Evolutionary conservation across 2,113 vertebrate species (phyloP), one percentile per base, ranked within the genome.

Genomic region (Xenopus borealis): DNA sequence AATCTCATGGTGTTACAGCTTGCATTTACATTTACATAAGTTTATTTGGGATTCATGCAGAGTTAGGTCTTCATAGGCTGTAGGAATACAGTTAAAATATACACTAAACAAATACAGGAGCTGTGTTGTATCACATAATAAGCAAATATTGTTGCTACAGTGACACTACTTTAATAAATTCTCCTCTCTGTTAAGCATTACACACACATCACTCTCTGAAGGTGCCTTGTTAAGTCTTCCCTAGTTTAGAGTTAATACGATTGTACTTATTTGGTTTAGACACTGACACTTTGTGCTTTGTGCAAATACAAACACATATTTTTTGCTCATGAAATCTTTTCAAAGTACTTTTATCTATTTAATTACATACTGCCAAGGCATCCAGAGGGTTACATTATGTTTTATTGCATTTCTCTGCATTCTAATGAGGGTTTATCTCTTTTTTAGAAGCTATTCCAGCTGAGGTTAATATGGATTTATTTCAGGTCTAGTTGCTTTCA

Each of bases 131-230:
- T 91, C 89, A 91, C 88, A 79, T 89, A 87, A 84, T 81, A 81
- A 81, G 78, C 75, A 78, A 87, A 86, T 88, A 77, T 71, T 84
- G 91, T 94, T 94, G 83, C 91, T 86, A 86, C 90, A 83, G 93
- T 82, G 91, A 94, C 91, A 47, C 82, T 83, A 82, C 86, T 83
- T 85, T 91, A 90, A 94, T 89, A 91, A 92, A 93, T 93, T 92
- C 91, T 86, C 85, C 89, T 83, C 87, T 85, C 86, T 73, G 78
- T 83, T 86, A 86, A 92, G 85, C 82, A 27, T 88, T 86, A 85
- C 80, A 82, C 86, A 92, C 90, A 89, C 89, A 85, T 85, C 85
- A 81, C 83, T 79, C 80, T 88, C 87, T 86, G 85, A 83, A 88
- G 85, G 84, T 88, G 80, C 81, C 66, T 47, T 82, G 81, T 81